These are phyloP conservation scores for Heteronetta atricapilla DNA, from an alignment of 2,113 vertebrate genomes.

Conservation along the genomic window DNA sequence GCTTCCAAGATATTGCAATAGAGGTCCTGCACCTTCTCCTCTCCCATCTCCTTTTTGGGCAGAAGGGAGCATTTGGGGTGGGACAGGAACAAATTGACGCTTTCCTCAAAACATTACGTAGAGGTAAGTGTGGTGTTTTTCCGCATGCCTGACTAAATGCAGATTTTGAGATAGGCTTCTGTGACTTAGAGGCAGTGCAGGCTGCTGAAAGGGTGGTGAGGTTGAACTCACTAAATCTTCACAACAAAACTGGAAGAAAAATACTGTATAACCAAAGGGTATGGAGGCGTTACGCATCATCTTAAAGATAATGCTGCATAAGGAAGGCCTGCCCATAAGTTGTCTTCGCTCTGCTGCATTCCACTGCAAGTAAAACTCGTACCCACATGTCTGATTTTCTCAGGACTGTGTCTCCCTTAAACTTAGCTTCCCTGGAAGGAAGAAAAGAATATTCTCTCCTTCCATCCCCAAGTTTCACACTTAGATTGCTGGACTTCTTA, in stretches of 20 bases:
- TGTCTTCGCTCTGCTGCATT: neutral
- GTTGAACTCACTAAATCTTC: rapidly evolving
- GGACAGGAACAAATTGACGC: slow-evolving; percentile 99
- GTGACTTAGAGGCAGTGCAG: neutral
- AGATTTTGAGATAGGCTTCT: neutral
- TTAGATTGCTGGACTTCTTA: neutral
- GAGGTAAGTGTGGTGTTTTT: slow-evolving; percentile 80
- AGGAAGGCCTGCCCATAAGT: neutral
- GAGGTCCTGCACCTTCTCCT: slow-evolving; percentile 99
- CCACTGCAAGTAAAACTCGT: neutral
- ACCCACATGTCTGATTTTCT: neutral
- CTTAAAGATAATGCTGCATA: neutral
- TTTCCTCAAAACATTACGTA: slow-evolving; percentile 98
- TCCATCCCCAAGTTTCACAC: neutral
- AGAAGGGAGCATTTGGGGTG: slow-evolving; percentile 98
- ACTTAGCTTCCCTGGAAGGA: neutral
- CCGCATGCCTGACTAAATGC: neutral
- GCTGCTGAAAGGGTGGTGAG: neutral
- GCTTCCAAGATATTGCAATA: slow-evolving; percentile 99
- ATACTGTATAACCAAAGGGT: neutral
- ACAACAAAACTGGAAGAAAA: neutral
- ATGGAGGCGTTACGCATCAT: neutral
- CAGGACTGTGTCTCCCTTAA: rapidly evolving
- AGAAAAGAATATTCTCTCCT: neutral
- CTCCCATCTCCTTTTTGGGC: slow-evolving; percentile 98